A percentile compares a stretch with the other conserved stretches of the same genome.
These are phyloP conservation scores for Balaeniceps rex DNA, from an alignment of 2,113 vertebrate genomes.

Conservation along the genomic window DNA sequence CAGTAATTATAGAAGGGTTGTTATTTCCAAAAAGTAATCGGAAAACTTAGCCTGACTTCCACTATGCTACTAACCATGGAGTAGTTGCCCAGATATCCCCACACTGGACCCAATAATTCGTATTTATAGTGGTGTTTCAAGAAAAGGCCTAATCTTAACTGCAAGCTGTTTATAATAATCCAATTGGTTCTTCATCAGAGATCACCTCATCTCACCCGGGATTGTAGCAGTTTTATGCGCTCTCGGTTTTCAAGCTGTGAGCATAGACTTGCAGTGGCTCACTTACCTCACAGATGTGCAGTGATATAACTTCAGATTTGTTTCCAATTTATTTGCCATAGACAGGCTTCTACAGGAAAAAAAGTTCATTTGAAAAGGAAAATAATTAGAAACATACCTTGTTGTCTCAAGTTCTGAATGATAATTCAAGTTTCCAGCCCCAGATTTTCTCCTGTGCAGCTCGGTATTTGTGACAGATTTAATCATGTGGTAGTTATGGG, in stretches of 20 bases:
- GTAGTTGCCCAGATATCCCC: not conserved
- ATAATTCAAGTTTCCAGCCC: not conserved
- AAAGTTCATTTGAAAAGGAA: not conserved
- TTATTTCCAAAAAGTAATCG: not conserved
- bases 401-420: not conserved
- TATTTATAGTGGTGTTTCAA: not conserved
- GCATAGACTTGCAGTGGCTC: not conserved
- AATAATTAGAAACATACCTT: conserved; percentile 25
- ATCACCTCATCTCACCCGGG: conserved; percentile 35
- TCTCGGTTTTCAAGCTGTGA: not conserved
- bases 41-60: not conserved
- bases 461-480: not conserved
- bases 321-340: conserved; percentile 14
- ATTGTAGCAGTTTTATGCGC: not conserved
- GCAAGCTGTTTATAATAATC: conserved; percentile 49
- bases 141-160: not conserved
- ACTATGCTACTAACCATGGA: accelerated
- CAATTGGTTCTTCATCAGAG: conserved; percentile 18
- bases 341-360: not conserved
- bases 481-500: not conserved
- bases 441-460: not conserved
- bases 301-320: not conserved
- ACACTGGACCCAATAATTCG: accelerated
- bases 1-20: not conserved
- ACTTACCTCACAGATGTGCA: conserved; percentile 8